Base-by-base conservation (phyloP, 2,888 invertebrate genomes). In the Drosophila testacea region DNA sequence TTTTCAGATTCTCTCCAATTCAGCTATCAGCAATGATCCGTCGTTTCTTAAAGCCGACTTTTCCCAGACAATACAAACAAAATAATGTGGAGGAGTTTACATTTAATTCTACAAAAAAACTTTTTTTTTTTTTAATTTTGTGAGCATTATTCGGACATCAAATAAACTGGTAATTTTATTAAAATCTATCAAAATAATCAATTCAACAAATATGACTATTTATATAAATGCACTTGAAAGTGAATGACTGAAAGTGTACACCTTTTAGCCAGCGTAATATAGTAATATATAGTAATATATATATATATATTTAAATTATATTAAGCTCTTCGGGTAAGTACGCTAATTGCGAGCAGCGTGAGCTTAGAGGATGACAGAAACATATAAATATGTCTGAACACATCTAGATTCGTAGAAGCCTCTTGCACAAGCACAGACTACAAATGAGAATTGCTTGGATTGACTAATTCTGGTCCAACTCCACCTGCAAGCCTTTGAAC, bases 401-500 rank as follows among this genome's bases (percentile, higher is more conserved):
- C 41, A 34, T 52, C 51, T 36, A 65, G 64, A 55, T 57, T 62
- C 50, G 59, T 57, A 64, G 57, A 51, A 32, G 32, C 54, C 51
- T 42, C 13, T 48, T 28, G 13, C 47, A 48, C 5, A 5, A 39
- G 28, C 48, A 50, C 77, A 13, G 11, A 64, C 73, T 90, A 92
- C 65, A 92, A 91, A 68, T 92, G 92, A 67, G 92, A 81, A 77
- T 87, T 92, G 51, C 79, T 83, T 16, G 92, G 92, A 50, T 79
- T 77, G 22, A 77, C 63, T 54, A 96, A 95, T 66, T 94, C 93
- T 0, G 94, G 93, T 4, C 97, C 97, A 9, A 95, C 94, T 4
- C 98, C 98, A 3, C 96, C 96, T 4, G 97, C 97, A 61, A 96
- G 88, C 80, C 96, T 95, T 90, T 95, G 95, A 9, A 98, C 98